phyloP scores from a whole-genome alignment of 2,888 invertebrate species.

The Drosophila nr. perissopoda region DNA sequence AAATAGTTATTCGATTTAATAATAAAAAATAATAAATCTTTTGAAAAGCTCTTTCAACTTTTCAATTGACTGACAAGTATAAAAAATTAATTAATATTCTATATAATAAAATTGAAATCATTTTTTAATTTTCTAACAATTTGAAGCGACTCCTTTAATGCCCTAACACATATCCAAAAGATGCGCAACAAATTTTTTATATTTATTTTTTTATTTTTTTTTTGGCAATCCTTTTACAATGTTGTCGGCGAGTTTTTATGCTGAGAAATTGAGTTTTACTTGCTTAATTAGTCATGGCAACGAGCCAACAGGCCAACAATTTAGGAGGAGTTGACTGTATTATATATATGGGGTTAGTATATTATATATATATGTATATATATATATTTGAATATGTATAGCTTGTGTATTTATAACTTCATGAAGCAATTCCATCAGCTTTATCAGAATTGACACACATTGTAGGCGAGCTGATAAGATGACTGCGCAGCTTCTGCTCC shows the following conservation, averaged over 20 bases:
- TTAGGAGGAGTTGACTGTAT: conserved; percentile 8
- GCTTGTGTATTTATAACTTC: neutral
- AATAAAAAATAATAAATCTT: neutral
- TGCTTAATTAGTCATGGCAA: conserved; percentile 74
- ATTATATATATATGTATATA: neutral
- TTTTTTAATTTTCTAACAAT: neutral
- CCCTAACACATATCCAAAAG: conserved; percentile 23
- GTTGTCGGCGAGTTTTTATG: conserved; percentile 75
- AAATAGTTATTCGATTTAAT: neutral
- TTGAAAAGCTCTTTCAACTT: neutral
- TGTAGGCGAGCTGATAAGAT: conserved; percentile 45
- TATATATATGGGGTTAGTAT: conserved; percentile 4
- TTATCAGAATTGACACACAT: conserved; percentile 75
- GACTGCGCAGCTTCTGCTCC: conserved; percentile 44
- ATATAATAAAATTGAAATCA: fast-evolving
- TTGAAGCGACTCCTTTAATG: neutral
- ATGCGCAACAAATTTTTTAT: conserved; percentile 40
- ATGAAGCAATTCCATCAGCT: conserved; percentile 22
- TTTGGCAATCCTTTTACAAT: conserved; percentile 70
- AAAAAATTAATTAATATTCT: fast-evolving
- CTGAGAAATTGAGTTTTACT: conserved; percentile 68
- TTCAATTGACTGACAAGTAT: neutral
- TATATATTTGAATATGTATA: neutral
- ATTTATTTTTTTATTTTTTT: neutral
- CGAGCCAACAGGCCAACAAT: conserved; percentile 19